A percentile compares a stretch with the other conserved stretches of the same genome.
Conservation (phyloP, 2,113 vertebrate genomes). For the Panthera tigris region DNA sequence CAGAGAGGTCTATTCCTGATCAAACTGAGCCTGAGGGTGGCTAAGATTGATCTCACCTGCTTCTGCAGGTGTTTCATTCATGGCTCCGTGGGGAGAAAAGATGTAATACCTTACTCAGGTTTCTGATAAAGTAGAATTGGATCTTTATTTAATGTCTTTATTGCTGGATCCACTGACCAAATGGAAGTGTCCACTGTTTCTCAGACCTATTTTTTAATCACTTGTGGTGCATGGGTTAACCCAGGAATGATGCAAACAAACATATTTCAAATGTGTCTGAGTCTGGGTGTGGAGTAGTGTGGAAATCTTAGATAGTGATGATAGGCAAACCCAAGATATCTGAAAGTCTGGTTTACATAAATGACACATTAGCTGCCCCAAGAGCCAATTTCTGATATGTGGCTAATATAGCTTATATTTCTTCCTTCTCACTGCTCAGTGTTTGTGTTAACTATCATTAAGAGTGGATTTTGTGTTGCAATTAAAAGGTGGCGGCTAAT, state of each 20-base stretch:
- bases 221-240: not conserved
- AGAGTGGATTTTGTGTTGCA: not conserved
- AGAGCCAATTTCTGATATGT: not conserved
- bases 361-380: not conserved
- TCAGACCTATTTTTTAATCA: not conserved
- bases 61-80: not conserved
- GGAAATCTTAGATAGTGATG: not conserved
- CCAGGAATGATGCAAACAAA: not conserved
- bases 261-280: not conserved
- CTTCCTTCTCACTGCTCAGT: not conserved
- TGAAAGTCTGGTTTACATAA: not conserved
- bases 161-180: not conserved
- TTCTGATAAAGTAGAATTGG: not conserved
- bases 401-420: not conserved
- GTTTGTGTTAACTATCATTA: not conserved
- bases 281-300: not conserved
- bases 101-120: not conserved
- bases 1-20: not conserved
- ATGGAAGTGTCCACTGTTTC: not conserved
- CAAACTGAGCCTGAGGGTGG: not conserved
- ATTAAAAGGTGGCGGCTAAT: not conserved
- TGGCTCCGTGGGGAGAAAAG: not conserved
- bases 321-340: not conserved
- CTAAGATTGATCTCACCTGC: not conserved
- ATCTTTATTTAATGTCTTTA: not conserved